phyloP scores from a whole-genome alignment of 2,888 invertebrate species.

The Crossocerus cetratus region DNA sequence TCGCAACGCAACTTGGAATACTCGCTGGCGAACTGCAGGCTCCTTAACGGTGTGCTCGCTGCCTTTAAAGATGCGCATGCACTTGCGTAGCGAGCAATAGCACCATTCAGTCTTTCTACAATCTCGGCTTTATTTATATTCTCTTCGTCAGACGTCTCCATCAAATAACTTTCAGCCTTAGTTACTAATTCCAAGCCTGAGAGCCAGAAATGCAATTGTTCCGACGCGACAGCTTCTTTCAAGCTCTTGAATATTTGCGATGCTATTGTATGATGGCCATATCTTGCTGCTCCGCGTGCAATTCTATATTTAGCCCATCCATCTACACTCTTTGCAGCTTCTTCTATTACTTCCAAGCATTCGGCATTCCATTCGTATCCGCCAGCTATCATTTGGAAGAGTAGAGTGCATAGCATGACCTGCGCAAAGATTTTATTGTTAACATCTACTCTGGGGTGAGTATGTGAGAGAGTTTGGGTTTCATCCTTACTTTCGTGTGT shows the following conservation, averaged over 20 bases:
- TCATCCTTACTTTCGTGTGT: constrained; percentile 71
- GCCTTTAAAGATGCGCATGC: constrained; percentile 79
- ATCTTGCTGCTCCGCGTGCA: constrained; percentile 91
- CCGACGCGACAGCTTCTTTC: constrained; percentile 87
- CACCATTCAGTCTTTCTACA: constrained; percentile 71
- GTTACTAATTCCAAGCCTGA: constrained; percentile 88
- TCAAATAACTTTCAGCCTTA: constrained; percentile 84
- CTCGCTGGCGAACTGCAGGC: constrained; percentile 86
- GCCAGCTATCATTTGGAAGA: constrained; percentile 89
- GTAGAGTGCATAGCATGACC: constrained; percentile 88
- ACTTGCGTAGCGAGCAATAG: constrained; percentile 72
- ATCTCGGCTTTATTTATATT: constrained; percentile 61
- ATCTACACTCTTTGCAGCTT: constrained; percentile 80
- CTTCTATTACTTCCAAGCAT: constrained; percentile 80
- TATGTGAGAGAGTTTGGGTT: background rate
- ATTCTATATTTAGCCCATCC: constrained; percentile 93
- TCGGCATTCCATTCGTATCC: constrained; percentile 83
- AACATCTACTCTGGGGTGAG: background rate
- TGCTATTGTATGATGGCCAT: constrained; percentile 88
- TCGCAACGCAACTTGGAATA: constrained; percentile 87
- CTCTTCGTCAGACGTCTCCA: constrained; percentile 63
- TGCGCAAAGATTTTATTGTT: constrained; percentile 41
- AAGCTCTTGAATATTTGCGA: constrained; percentile 82
- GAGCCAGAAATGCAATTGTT: constrained; percentile 93
- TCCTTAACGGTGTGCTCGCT: constrained; percentile 82